phyloP scores from a whole-genome alignment of 2,888 invertebrate species.

The Brachyopa scutellaris region DNA sequence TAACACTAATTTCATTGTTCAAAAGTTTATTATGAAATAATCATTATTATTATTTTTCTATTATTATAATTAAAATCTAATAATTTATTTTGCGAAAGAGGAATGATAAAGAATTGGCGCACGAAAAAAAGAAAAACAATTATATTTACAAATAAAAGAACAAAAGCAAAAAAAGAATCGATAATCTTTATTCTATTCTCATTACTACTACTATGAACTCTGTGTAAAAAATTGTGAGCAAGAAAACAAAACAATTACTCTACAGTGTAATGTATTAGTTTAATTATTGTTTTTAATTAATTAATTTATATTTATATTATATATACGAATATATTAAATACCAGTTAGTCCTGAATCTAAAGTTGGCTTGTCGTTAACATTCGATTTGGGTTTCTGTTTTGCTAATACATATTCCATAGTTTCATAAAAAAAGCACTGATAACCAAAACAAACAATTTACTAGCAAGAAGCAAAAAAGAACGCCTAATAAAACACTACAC shows the following conservation, averaged over 20 bases:
- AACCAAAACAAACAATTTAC: slow-evolving; percentile 52
- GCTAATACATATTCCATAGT: slow-evolving; percentile 70
- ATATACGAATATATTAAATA: slow-evolving; percentile 61
- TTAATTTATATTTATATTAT: slow-evolving; percentile 66
- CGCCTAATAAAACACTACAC: slow-evolving; percentile 26
- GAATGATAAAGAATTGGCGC: slow-evolving; percentile 29
- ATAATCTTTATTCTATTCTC: slow-evolving; percentile 59
- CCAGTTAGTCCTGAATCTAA: slow-evolving; percentile 65
- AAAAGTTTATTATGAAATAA: slow-evolving; percentile 25
- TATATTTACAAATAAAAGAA: slow-evolving; percentile 49
- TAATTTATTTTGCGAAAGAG: slow-evolving; percentile 63
- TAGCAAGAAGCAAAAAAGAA: slow-evolving; percentile 20
- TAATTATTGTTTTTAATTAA: slow-evolving; percentile 70
- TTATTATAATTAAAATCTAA: slow-evolving; percentile 57
- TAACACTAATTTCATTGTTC: slow-evolving; percentile 52
- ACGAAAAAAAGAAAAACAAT: slow-evolving; percentile 32
- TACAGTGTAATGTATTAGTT: slow-evolving; percentile 65
- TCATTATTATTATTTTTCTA: slow-evolving; percentile 52
- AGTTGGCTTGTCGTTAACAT: slow-evolving; percentile 58
- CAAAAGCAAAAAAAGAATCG: slow-evolving; percentile 44
- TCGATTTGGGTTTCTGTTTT: slow-evolving; percentile 64
- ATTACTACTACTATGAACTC: slow-evolving; percentile 53
- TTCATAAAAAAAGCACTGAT: slow-evolving; percentile 57
- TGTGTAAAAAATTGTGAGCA: slow-evolving; percentile 69
- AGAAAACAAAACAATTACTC: slow-evolving; percentile 47